phyloP scores from a whole-genome alignment of 2,797 vertebrate species.

The Acanthurus lineatus region DNA sequence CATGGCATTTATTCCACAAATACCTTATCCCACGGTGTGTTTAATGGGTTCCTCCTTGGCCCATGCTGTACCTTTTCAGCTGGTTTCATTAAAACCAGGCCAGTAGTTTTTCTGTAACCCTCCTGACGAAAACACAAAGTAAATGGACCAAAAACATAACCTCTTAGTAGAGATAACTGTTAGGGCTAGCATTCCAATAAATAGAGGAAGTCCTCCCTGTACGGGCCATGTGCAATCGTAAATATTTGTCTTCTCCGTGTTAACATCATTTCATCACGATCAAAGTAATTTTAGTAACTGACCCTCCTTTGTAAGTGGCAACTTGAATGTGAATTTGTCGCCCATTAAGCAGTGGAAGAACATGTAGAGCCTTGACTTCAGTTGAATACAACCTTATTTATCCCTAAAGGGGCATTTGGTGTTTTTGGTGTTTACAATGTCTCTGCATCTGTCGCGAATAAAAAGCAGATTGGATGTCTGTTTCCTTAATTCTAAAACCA shows the following conservation, averaged over 20 bases:
- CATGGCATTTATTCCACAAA: too few relatives aligned
- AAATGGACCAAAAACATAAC: too few relatives aligned
- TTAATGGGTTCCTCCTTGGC: too few relatives aligned
- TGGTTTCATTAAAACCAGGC: too few relatives aligned
- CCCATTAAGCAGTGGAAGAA: background rate
- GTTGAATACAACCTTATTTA: background rate
- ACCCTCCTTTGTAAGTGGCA: background rate
- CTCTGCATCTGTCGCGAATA: background rate
- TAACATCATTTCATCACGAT: background rate
- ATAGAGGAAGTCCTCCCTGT: background rate
- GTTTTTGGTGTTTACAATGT: background rate
- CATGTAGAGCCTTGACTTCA: background rate
- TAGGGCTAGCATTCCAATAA: background rate
- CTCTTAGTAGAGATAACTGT: too few relatives aligned
- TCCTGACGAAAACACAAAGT: too few relatives aligned
- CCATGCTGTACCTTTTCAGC: too few relatives aligned
- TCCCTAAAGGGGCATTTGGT: background rate
- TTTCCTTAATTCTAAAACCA: slow-evolving; percentile 2
- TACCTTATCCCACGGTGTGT: too few relatives aligned
- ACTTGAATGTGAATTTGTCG: background rate
- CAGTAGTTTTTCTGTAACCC: too few relatives aligned
- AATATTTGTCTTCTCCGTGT: background rate
- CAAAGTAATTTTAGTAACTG: background rate
- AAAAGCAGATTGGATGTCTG: background rate
- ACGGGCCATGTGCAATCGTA: background rate